Evolutionary conservation across 2,888 invertebrate species (phyloP), one percentile per base, ranked within the genome.

Genomic region (Diarsia dahlii): DNA sequence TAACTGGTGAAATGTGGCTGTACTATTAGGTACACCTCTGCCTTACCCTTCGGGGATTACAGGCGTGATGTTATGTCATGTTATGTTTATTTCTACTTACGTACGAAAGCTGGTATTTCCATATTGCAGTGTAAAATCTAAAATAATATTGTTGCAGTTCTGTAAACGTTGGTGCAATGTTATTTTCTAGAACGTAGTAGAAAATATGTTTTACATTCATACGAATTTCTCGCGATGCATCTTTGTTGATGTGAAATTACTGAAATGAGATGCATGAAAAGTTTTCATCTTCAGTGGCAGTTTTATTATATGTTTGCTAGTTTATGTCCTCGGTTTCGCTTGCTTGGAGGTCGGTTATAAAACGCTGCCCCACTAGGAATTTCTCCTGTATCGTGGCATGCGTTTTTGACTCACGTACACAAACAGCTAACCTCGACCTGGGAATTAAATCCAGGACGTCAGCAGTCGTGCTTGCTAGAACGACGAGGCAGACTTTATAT

Each of bases 141-240:
- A 56, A 23, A 45, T n/a, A 71, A 34, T n/a, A 54, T 69, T 39
- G 48, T 18, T n/a, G 6, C 13, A 23, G 48, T 10, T 23, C 58
- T 23, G 34, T 23, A 20, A 20, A 34, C 48, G 13, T 48, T 20
- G 34, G 34, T 48, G 48, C 48, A 10, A 15, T 56, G 46, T 23
- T 58, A 56, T 71, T 71, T 58, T 39, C 39, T 15, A 34, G 34
- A 18, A 9, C 18, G 9, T 46, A 46, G n/a, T 34, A 39, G 20
- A 62, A 39, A 20, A 48, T 39, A 71, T 58, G 56, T 71, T 39
- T 39, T 39, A 72, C 46, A 52, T 71, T 71, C 46, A 71, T 48
- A 0, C 28, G 46, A 46, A 70, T 28, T 28, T 28, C 20, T 63
- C 20, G 20, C n/a, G 52, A 45, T 54, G 54, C 18, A 54, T 54